Evolutionary conservation across 2,797 vertebrate species (phyloP), one percentile per base, ranked within the genome.

Genomic region (Chaunax sp.): DNA sequence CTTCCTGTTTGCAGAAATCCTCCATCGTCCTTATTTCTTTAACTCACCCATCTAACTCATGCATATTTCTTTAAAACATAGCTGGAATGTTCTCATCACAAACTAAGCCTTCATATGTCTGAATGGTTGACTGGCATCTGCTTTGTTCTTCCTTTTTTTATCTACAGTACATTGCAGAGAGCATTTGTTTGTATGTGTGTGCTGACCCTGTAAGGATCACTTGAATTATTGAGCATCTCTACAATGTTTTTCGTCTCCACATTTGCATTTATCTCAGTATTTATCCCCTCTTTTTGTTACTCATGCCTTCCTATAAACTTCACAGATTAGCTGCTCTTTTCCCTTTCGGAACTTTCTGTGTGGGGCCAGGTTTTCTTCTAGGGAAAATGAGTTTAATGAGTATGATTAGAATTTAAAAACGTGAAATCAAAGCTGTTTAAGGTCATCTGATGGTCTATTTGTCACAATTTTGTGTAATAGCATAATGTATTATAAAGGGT

Each of bases 61-160:
- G 64, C 81, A 69, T 52, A 63, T 57, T 82, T 78, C 45, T 64
- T 61, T 44, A 23, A 30, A 64, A 61, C 38, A 20, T 53, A 44
- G 67, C 56, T 8, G 40, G 40, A 78, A 81, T 59, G 52, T 59
- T 78, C 66, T 74, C 56, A 60, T 77, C 63, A 54, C 41, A 59
- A 38, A 82, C 66, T 33, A 55, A 52, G 76, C 81, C 85, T 87
- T 83, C 68, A 83, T 89, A 61, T 57, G 44, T 72, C 46, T 35
- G 62, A 62, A 46, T 19, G 6, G 13, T 57, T 49, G 45, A 41
- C 68, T 45, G 64, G 40, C 54, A 71, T 25, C 33, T 35, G 56
- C 66, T 44, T 45, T 44, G 47, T 60, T 57, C 54, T 59, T 71
- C 18, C 30, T 25, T 19, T 57, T 66, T 63, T 59, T 23, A 38